Base-by-base conservation (phyloP, 2,113 vertebrate species). In the Pterocles orientalis region DNA sequence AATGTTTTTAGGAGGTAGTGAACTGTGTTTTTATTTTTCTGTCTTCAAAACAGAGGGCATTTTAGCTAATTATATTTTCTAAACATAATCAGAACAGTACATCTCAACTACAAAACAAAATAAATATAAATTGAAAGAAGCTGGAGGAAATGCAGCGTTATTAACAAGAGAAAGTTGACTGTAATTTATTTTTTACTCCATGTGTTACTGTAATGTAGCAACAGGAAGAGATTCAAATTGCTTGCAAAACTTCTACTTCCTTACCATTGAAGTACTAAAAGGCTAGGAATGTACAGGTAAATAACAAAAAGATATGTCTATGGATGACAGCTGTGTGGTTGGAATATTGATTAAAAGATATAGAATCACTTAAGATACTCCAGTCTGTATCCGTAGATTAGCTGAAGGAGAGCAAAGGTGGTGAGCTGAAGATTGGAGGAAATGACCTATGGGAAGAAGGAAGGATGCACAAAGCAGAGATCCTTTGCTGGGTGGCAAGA, bases 61-160 rank as follows among this genome's bases (percentile, higher is more conserved):
- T 86, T 88, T 94, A 90, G 28, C 68, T 96, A 82, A 88, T 86
- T 81, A 45, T 50, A 14, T 90, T 88, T 88, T 91, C 65, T 88
- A 65, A 93, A 86, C 4, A 31, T 81, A 71, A 88, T 82, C 12
- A 47, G 65, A 90, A 73, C 28, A 79, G n/a, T 79, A 72, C 25
- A 57, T 96, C 20, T 7, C 36, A 88, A 34, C 45, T 50, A 60
- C 18, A 16, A 48, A 79, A 54, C 82, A 43, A 73, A 91, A 69
- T 5, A 86, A 47, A 70, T 17, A 12, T 75, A 53, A 89, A 82
- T 50, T 60, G 51, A 48, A 58, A 58, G 25, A 90, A 60, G 21
- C 26, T 92, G 64, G 54, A 86, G 39, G 28, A 83, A 71, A 86
- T 68, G 12, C 23, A 68, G 10, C 24, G 21, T 48, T 92, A 86